phyloP scores from a whole-genome alignment of 2,797 vertebrate genomes.

The Acanthopagrus latus region DNA sequence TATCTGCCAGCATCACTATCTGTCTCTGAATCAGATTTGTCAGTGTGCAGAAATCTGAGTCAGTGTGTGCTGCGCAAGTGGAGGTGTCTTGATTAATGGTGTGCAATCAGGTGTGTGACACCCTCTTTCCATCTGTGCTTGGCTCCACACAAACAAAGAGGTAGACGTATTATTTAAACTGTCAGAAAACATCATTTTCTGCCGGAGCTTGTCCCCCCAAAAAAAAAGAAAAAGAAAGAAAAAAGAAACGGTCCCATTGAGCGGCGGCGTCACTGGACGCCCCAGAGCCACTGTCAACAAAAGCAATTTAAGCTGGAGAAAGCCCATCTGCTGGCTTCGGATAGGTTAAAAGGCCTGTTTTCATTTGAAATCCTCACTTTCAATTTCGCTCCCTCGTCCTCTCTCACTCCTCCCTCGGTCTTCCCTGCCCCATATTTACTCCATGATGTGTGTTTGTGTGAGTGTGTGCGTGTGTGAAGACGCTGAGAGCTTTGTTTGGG shows the following conservation, averaged over 20 bases:
- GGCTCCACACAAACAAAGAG: slow-evolving; percentile 27
- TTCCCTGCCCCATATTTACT: slow-evolving; percentile 48
- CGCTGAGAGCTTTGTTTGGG: slow-evolving; percentile 86
- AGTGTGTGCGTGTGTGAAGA: slow-evolving; percentile 57
- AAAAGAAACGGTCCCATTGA: slow-evolving; percentile 2
- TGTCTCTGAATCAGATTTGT: slow-evolving; percentile 2
- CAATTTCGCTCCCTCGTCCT: slow-evolving; percentile 24
- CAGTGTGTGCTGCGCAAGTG: slow-evolving; percentile 16
- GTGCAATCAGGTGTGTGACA: slow-evolving; percentile 57
- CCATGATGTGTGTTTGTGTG: slow-evolving; percentile 22
- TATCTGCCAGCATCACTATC: background rate
- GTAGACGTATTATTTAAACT: slow-evolving; percentile 26
- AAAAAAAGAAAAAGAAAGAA: background rate
- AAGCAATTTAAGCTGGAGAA: slow-evolving; percentile 58
- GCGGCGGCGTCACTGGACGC: slow-evolving; percentile 5
- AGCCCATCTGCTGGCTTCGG: slow-evolving; percentile 23
- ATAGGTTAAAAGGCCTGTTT: slow-evolving; percentile 47
- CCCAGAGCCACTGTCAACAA: slow-evolving; percentile 55
- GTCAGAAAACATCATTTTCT: slow-evolving; percentile 36
- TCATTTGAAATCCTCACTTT: slow-evolving; percentile 57
- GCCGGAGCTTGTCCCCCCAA: background rate
- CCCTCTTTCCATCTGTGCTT: slow-evolving; percentile 22
- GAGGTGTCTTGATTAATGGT: slow-evolving; percentile 58
- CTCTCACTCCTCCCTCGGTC: slow-evolving; percentile 1
- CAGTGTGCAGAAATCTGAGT: slow-evolving; percentile 11